Conservation (phyloP, 1,140 invertebrate genomes). For the Temnothorax nylanderi region DNA sequence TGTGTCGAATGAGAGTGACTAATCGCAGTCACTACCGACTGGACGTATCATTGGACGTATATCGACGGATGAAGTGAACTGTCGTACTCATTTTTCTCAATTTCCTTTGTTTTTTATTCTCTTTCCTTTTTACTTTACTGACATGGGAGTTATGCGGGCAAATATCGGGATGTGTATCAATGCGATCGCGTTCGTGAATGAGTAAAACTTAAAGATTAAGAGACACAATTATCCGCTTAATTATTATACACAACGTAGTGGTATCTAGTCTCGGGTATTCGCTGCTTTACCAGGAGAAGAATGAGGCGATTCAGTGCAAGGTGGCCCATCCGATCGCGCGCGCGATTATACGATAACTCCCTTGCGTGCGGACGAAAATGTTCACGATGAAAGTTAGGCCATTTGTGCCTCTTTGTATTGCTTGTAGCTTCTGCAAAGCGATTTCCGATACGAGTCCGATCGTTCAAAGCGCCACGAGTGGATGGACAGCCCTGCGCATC, state of each 20-base stretch:
- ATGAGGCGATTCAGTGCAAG: slow-evolving; percentile 47
- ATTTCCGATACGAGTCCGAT: neutral
- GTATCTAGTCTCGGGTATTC: slow-evolving; percentile 33
- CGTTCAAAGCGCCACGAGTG: neutral
- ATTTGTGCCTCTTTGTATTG: slow-evolving; percentile 16
- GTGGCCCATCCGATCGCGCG: slow-evolving; percentile 23
- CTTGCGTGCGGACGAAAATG: neutral
- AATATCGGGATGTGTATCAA: slow-evolving; percentile 80
- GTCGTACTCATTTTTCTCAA: slow-evolving; percentile 27
- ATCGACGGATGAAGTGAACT: slow-evolving; percentile 12
- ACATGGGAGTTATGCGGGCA: slow-evolving; percentile 81
- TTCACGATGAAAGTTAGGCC: slow-evolving; percentile 33
- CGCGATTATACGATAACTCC: neutral
- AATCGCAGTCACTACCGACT: neutral
- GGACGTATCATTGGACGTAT: neutral
- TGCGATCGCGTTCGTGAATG: slow-evolving; percentile 69
- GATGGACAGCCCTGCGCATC: slow-evolving; percentile 22
- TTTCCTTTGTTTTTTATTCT: slow-evolving; percentile 59
- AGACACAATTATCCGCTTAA: slow-evolving; percentile 63
- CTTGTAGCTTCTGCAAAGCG: neutral
- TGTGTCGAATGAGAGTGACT: neutral
- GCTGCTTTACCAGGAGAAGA: slow-evolving; percentile 39
- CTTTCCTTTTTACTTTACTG: slow-evolving; percentile 78
- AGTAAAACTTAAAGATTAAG: slow-evolving; percentile 69
- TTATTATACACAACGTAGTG: slow-evolving; percentile 70